Evolutionary conservation across 2,113 vertebrate species (phyloP).

Genomic region (Amphiprion ocellaris): DNA sequence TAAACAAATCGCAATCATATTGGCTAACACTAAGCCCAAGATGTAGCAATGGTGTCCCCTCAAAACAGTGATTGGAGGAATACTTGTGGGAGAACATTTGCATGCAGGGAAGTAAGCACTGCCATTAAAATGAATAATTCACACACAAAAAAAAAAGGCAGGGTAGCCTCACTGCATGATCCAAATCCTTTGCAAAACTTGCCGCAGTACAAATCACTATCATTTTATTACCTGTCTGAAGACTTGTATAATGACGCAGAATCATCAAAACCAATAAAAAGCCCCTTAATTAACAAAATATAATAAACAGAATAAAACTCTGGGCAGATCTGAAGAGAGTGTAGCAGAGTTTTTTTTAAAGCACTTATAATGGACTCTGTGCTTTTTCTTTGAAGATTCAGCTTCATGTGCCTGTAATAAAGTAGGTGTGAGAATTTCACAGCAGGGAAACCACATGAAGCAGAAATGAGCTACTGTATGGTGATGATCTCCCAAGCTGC

Average conservation of each 20-base stretch:
- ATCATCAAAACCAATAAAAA: constrained; percentile 22
- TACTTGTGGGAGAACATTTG: too few species aligned
- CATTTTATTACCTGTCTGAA: neutral
- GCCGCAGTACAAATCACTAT: too few species aligned
- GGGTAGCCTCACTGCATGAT: too few species aligned
- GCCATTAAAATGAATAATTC: too few species aligned
- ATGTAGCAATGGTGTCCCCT: too few species aligned
- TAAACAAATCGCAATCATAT: too few species aligned
- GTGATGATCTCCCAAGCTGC: constrained; percentile 59
- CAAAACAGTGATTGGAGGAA: too few species aligned
- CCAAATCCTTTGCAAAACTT: too few species aligned
- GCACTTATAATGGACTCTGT: constrained; percentile 24
- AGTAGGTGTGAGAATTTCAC: constrained; percentile 57
- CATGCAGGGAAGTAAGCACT: too few species aligned
- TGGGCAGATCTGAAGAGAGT: neutral
- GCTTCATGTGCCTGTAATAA: constrained; percentile 48
- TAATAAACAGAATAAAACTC: neutral
- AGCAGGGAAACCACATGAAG: constrained; percentile 69
- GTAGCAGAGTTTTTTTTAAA: neutral
- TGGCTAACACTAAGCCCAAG: too few species aligned
- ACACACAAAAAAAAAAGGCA: too few species aligned
- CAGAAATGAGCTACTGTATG: constrained; percentile 45
- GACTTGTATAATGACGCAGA: neutral
- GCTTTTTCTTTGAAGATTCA: constrained; percentile 30
- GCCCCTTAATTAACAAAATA: neutral